phyloP scores from a whole-genome alignment of 2,888 invertebrate genomes.

The Cylloceria caligata region DNA sequence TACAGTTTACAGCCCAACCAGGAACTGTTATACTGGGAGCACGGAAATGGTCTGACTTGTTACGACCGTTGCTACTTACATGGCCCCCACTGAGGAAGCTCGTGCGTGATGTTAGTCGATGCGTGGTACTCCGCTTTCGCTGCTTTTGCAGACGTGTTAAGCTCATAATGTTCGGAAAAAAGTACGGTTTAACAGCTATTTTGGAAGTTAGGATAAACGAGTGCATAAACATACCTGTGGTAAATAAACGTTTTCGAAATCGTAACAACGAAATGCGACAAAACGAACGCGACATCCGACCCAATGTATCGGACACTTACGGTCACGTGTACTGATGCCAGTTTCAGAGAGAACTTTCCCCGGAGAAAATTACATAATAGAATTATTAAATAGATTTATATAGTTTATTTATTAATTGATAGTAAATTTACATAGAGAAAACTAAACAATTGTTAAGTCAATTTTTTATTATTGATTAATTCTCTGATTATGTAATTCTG shows the following conservation, averaged over 20 bases:
- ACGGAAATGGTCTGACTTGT: neutral
- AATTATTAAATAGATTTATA: neutral
- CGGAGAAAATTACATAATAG: neutral
- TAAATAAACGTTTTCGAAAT: neutral
- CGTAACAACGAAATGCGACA: constrained; percentile 26
- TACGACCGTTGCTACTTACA: constrained; percentile 13
- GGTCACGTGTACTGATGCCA: neutral
- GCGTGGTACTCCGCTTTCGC: neutral
- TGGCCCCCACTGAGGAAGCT: neutral
- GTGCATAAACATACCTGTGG: neutral
- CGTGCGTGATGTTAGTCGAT: neutral
- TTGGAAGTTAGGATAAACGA: neutral
- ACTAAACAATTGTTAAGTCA: neutral
- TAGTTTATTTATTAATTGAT: neutral
- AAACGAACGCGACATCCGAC: neutral
- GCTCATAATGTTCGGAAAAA: neutral
- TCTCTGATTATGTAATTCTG: neutral
- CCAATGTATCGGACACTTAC: neutral
- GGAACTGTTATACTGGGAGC: neutral
- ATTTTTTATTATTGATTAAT: neutral
- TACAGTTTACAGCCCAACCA: neutral
- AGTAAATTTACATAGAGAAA: neutral
- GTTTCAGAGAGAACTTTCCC: neutral
- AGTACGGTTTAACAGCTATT: neutral
- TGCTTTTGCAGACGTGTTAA: neutral